A percentile compares a stretch with the other conserved stretches of the same genome.
These are phyloP conservation scores for Lophotriccus pileatus DNA, from an alignment of 2,797 vertebrate species.

Conservation along the genomic window DNA sequence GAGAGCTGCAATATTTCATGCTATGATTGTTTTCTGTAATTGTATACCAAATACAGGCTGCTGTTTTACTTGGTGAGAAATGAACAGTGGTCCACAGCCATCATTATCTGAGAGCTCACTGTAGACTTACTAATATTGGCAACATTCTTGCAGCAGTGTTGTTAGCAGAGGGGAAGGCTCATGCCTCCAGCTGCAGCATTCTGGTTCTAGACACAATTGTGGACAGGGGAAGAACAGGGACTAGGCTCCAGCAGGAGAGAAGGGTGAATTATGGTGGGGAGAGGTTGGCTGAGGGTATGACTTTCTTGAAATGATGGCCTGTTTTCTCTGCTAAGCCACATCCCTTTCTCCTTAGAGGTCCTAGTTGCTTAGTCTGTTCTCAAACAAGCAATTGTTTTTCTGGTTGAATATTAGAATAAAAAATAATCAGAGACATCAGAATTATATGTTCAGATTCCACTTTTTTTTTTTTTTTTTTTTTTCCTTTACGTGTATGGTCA, in stretches of 20 bases:
- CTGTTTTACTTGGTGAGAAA: background rate
- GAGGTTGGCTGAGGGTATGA: rapidly evolving
- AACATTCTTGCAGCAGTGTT: background rate
- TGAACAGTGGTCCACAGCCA: background rate
- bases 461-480: background rate
- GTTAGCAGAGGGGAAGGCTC: background rate
- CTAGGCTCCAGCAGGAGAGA: background rate
- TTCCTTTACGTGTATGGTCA: rapidly evolving
- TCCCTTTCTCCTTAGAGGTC: background rate
- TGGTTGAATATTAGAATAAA: background rate
- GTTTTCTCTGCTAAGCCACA: background rate
- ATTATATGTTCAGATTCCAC: background rate
- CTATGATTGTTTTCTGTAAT: background rate
- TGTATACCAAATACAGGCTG: background rate
- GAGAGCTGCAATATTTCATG: background rate
- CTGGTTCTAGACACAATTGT: background rate
- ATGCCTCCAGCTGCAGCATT: background rate
- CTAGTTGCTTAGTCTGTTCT: background rate
- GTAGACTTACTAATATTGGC: background rate
- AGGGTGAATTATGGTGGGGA: background rate
- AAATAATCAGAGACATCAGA: background rate
- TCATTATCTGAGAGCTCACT: background rate
- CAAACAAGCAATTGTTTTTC: background rate
- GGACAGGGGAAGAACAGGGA: background rate
- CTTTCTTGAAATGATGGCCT: background rate